Evolutionary conservation across 2,888 invertebrate genomes (phyloP).

Genomic region (Callinectes sapidus): DNA sequence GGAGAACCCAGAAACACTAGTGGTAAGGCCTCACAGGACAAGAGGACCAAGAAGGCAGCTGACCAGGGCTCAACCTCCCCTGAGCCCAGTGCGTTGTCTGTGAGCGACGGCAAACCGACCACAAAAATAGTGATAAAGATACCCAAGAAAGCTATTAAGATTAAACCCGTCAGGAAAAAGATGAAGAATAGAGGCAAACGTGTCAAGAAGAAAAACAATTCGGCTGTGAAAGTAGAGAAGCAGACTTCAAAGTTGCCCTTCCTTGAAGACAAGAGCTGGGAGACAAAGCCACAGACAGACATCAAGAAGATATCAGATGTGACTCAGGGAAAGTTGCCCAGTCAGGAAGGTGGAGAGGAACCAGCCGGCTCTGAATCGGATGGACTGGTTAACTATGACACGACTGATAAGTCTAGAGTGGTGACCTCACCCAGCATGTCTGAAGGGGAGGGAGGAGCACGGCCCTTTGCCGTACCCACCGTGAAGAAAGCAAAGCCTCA

Average conservation of each 20-base stretch:
- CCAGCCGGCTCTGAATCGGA: slow-evolving; percentile 30
- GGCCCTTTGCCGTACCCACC: slow-evolving; percentile 33
- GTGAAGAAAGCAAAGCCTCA: slow-evolving; percentile 47
- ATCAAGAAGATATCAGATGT: neutral
- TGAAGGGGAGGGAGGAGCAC: slow-evolving; percentile 31
- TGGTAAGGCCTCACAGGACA: neutral
- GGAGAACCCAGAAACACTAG: neutral
- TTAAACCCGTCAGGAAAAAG: slow-evolving; percentile 36
- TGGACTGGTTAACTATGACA: neutral
- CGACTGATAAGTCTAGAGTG: neutral
- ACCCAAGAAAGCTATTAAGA: slow-evolving; percentile 49
- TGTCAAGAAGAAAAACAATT: neutral
- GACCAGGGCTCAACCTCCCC: neutral
- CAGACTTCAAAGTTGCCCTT: neutral
- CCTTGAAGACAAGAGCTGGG: neutral
- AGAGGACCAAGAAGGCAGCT: neutral
- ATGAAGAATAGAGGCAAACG: neutral
- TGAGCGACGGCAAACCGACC: neutral
- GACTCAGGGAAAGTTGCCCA: slow-evolving; percentile 44
- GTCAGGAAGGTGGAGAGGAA: slow-evolving; percentile 29
- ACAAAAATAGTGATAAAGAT: slow-evolving; percentile 43
- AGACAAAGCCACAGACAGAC: neutral
- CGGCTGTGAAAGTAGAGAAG: neutral
- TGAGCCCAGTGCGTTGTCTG: neutral
- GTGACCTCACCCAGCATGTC: slow-evolving; percentile 48